A percentile compares a stretch with the other conserved stretches of the same genome.
Evolutionary conservation across 2,888 invertebrate species (phyloP).

Genomic region (Steinernema carpocapsae): DNA sequence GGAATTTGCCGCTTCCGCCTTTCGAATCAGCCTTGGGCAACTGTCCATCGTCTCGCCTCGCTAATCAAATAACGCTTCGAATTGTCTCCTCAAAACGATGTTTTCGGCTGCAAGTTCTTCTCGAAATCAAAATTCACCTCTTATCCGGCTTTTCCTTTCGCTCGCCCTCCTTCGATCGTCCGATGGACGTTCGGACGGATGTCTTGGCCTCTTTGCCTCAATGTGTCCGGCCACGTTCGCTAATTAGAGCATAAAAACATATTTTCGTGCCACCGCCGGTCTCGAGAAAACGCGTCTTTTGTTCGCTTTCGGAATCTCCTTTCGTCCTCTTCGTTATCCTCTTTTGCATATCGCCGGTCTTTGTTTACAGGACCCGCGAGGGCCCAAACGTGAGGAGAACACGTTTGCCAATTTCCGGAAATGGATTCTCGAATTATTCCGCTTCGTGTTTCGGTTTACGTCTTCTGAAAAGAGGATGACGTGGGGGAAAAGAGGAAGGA

Average conservation of each 20-base stretch:
- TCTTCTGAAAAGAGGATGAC: too few species aligned
- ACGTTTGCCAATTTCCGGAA: background rate
- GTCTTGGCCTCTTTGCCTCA: background rate
- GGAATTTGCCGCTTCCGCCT: background rate
- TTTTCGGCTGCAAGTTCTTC: background rate
- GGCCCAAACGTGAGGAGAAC: background rate
- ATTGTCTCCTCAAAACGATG: slow-evolving; percentile 10
- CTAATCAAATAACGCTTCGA: background rate
- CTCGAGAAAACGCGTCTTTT: background rate
- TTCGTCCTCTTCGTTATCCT: background rate
- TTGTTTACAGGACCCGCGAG: background rate
- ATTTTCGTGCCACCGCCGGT: background rate
- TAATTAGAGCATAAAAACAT: slow-evolving; percentile 28
- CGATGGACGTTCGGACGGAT: too few species aligned
- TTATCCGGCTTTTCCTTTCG: too few species aligned
- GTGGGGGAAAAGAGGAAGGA: too few species aligned
- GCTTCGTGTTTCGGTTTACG: too few species aligned
- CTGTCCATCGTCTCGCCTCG: background rate
- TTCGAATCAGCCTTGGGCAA: background rate
- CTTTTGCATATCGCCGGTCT: background rate
- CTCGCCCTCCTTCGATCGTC: background rate
- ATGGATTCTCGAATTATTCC: too few species aligned
- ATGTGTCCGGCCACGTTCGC: slow-evolving; percentile 22
- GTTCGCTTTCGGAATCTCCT: background rate
- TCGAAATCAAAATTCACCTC: too few species aligned